Conservation (phyloP, 1,140 invertebrate genomes). For the Liolophura sinensis region DNA sequence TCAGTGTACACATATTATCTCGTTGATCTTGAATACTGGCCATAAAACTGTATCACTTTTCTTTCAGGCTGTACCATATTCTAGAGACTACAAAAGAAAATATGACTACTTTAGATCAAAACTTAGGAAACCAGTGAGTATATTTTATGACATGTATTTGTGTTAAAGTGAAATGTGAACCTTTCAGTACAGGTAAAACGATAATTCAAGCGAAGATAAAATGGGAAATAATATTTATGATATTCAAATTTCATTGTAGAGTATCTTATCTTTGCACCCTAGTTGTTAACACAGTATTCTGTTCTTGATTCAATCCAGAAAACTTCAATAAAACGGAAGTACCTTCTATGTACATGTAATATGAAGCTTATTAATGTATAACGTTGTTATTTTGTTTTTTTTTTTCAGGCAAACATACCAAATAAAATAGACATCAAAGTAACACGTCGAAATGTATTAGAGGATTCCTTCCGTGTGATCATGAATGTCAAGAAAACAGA, state of each 20-base stretch:
- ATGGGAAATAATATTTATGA: too few species aligned
- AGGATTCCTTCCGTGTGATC: conserved; percentile 77
- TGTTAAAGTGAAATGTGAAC: too few species aligned
- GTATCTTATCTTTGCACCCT: too few species aligned
- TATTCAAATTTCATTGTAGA: too few species aligned
- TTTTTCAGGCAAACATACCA: conserved; percentile 84
- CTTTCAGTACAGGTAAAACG: too few species aligned
- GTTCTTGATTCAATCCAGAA: too few species aligned
- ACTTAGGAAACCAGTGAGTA: conserved; percentile 89
- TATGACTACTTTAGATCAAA: conserved; percentile 97
- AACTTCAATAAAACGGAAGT: too few species aligned
- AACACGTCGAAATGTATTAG: conserved; percentile 84
- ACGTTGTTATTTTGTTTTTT: conserved; percentile 13
- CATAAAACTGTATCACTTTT: conserved; percentile 14
- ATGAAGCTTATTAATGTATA: too few species aligned
- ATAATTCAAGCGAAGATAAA: too few species aligned
- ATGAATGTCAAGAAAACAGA: conserved; percentile 50
- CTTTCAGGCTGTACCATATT: conserved; percentile 88
- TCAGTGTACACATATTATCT: too few species aligned
- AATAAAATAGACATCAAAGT: conserved; percentile 98
- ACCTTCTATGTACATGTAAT: too few species aligned
- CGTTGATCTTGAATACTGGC: not conserved
- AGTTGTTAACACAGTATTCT: too few species aligned
- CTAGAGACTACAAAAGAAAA: conserved; percentile 97
- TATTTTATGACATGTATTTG: not conserved